Evolutionary conservation across 2,888 invertebrate genomes (phyloP).

Genomic region (Drosophila anomalipes): DNA sequence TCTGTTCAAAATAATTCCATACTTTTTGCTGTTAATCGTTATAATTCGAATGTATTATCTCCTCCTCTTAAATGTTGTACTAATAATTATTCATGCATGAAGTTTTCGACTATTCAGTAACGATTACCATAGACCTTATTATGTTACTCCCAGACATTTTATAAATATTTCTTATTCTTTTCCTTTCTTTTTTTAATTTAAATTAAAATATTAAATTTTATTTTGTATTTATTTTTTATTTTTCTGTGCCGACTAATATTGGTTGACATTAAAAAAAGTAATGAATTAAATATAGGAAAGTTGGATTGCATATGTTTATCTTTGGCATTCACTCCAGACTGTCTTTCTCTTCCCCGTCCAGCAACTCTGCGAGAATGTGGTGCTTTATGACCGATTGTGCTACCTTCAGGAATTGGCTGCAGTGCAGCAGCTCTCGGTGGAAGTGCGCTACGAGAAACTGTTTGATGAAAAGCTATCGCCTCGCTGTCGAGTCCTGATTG

Average conservation of each 20-base stretch:
- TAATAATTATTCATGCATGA: not conserved
- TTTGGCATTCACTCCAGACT: not conserved
- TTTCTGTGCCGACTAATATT: not conserved
- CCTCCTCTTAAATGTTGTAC: not conserved
- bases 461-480: constrained; percentile 89
- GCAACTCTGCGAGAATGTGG: constrained; percentile 87
- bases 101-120: not conserved
- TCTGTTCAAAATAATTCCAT: not conserved
- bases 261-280: not conserved
- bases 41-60: not conserved
- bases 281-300: not conserved
- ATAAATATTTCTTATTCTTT: not conserved
- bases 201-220: accelerated
- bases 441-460: constrained; percentile 87
- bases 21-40: not conserved
- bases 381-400: constrained; percentile 86
- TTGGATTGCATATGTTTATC: not conserved
- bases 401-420: constrained; percentile 84
- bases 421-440: constrained; percentile 82
- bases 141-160: no score
- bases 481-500: constrained; percentile 88
- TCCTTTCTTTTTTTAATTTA: not conserved
- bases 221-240: not conserved
- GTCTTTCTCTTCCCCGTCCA: constrained; percentile 76
- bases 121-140: not conserved